A percentile compares a stretch with the other conserved stretches of the same genome.
These are phyloP conservation scores for Grallaria varia DNA, from an alignment of 2,113 vertebrate species.

Conservation along the genomic window DNA sequence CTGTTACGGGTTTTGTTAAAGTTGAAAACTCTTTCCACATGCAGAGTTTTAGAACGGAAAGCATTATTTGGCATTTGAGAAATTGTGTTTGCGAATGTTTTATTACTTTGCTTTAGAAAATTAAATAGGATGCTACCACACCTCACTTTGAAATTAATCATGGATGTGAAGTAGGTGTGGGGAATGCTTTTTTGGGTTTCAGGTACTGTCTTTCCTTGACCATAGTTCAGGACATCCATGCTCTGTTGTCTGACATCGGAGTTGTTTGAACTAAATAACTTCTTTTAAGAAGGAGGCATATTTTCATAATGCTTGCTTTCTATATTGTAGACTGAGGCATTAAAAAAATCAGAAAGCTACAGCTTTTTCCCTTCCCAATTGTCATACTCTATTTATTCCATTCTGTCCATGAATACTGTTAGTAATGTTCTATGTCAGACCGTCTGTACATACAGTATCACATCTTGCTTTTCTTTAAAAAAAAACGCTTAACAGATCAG, in stretches of 20 bases:
- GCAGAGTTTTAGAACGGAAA: conserved; percentile 6
- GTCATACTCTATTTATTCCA: neutral
- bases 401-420: neutral
- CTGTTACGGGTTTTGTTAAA: neutral
- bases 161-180: neutral
- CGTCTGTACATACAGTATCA: neutral
- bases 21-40: neutral
- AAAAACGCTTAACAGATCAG: neutral
- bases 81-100: neutral
- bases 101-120: neutral
- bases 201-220: neutral
- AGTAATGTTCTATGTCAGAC: neutral
- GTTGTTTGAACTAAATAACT: neutral
- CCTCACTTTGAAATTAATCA: neutral
- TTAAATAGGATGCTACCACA: neutral
- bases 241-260: neutral
- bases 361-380: neutral
- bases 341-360: neutral
- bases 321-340: neutral
- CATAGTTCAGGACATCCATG: neutral
- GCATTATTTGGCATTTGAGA: neutral
- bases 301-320: neutral
- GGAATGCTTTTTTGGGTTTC: neutral
- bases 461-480: neutral
- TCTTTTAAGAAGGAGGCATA: neutral